A percentile compares a stretch with the other conserved stretches of the same genome.
These are phyloP conservation scores for Cabera pusaria DNA, from an alignment of 2,888 invertebrate species.

Conservation along the genomic window DNA sequence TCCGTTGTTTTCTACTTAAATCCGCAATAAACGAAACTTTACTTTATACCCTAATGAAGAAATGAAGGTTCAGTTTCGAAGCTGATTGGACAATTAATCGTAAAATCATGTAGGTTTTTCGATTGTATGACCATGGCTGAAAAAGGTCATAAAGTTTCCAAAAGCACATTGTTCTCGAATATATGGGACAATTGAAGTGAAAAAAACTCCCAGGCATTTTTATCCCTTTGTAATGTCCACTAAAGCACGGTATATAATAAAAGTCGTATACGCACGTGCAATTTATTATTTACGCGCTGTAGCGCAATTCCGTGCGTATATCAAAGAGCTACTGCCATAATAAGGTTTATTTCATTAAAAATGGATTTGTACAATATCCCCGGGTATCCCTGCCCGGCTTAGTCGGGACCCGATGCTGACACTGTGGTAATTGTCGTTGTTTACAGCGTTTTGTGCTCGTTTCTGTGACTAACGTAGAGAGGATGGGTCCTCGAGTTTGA, in stretches of 20 bases:
- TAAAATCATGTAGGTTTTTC: no score
- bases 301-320: slow-evolving; percentile 25
- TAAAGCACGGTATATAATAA: slow-evolving; percentile 14
- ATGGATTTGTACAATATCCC: slow-evolving; percentile 26
- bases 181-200: slow-evolving; percentile 5
- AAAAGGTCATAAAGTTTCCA: no score
- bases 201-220: slow-evolving; percentile 10
- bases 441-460: slow-evolving; percentile 10
- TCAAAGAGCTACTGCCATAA: slow-evolving; percentile 28
- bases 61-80: no score
- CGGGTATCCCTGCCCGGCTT: slow-evolving; percentile 16
- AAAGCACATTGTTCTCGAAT: no score
- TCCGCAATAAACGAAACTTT: no score
- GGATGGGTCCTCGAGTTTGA: no score
- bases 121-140: no score
- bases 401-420: slow-evolving; percentile 23
- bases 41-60: no score
- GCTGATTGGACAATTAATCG: no score
- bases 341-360: slow-evolving; percentile 34
- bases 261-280: slow-evolving; percentile 7
- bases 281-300: slow-evolving; percentile 29
- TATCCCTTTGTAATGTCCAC: slow-evolving; percentile 12
- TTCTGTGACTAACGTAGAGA: neutral
- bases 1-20: no score
- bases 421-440: slow-evolving; percentile 26